Percentiles rank a stretch among this genome's conserved stretches.
These are phyloP conservation scores for Orestias chungarensis DNA, from an alignment of 2,797 vertebrate genomes.

Conservation along the genomic window DNA sequence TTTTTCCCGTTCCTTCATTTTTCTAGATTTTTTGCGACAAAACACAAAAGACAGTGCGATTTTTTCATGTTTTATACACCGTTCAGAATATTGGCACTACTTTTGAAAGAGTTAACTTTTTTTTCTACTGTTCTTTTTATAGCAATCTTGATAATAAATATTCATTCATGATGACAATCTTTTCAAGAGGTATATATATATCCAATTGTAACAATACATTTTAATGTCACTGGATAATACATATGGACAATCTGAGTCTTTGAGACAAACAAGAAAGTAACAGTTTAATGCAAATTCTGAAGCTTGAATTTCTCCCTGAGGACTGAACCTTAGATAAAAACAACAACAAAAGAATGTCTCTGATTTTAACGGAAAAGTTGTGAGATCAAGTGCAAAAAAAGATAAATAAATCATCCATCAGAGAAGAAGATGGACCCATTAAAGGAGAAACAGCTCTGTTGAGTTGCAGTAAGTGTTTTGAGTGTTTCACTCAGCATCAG, in stretches of 20 bases:
- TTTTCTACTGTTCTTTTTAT: neutral
- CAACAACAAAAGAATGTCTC: neutral
- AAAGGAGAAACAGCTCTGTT: slow-evolving; percentile 4
- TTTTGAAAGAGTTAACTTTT: neutral
- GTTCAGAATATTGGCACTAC: neutral
- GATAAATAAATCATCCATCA: neutral
- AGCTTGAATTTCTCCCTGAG: neutral
- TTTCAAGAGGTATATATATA: neutral
- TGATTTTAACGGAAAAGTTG: neutral
- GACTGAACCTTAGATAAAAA: neutral
- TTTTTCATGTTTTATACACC: neutral
- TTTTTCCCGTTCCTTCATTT: no score
- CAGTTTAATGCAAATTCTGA: neutral
- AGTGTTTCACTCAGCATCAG: slow-evolving; percentile 5
- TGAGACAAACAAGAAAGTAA: neutral
- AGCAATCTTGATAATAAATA: neutral
- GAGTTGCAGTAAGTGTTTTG: neutral
- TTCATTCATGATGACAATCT: neutral
- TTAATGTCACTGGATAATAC: neutral
- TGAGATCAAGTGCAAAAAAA: slow-evolving; percentile 6
- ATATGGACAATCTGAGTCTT: neutral
- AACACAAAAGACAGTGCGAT: neutral
- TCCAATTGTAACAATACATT: neutral
- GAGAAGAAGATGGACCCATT: slow-evolving; percentile 6
- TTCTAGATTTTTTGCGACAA: neutral